phyloP scores from a whole-genome alignment of 2,888 invertebrate genomes.

The Eristalinus aeneus region DNA sequence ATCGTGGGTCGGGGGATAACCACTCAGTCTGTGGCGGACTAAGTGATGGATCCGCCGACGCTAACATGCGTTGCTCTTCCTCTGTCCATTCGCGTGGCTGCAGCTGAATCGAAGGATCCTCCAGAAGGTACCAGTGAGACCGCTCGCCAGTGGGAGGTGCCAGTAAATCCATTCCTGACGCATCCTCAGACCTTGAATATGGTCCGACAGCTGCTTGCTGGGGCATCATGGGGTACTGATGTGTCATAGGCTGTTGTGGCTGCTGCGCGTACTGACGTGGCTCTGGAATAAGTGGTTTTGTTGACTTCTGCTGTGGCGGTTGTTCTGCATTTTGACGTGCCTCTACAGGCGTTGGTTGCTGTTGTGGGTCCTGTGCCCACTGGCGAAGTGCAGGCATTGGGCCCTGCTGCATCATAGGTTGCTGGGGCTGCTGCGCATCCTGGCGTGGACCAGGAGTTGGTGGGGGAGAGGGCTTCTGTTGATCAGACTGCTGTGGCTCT shows the following conservation, averaged over 20 bases:
- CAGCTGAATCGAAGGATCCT: not conserved
- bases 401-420: not conserved
- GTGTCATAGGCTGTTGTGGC: not conserved
- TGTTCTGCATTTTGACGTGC: not conserved
- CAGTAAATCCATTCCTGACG: not conserved
- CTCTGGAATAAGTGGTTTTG: not conserved
- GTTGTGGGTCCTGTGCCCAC: not conserved
- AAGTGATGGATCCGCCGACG: conserved; percentile 16
- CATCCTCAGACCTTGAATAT: not conserved
- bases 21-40: not conserved
- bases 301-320: not conserved
- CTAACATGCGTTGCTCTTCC: not conserved
- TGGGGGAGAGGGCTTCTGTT: not conserved
- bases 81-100: not conserved
- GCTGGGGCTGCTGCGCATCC: not conserved
- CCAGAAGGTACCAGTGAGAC: not conserved
- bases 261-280: not conserved
- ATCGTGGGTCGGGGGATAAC: not conserved
- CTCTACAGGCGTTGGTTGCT: not conserved
- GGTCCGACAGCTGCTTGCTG: not conserved
- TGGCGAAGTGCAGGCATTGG: not conserved
- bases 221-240: not conserved
- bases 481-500: not conserved
- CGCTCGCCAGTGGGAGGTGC: not conserved
- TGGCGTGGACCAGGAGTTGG: not conserved